Evolutionary conservation across 2,113 vertebrate genomes (phyloP), one percentile per base, ranked within the genome.

Genomic region (Sinocyclocheilus anshuiensis): DNA sequence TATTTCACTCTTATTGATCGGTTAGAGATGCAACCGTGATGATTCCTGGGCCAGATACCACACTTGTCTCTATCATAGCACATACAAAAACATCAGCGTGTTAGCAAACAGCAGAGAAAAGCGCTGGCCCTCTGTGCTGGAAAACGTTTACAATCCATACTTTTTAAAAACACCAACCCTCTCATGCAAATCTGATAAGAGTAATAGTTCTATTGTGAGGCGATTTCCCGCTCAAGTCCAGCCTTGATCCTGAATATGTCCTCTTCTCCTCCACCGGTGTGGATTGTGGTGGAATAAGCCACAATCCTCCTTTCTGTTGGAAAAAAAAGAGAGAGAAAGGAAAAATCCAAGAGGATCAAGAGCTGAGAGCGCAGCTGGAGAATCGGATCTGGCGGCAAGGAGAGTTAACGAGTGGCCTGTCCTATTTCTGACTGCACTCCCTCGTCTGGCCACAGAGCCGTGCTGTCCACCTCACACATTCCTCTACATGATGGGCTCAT

Each of bases 281-380:
- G 91, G 92, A 93, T 92, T 89, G 92, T 87, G 87, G 90, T 74
- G 91, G 89, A 91, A 93, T 95, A 95, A 95, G 94, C 93, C 92
- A 85, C 91, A 95, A 94, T 95, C 93, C 92, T 90, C 88, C 92
- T 93, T 94, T 95, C 92, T 93, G 91, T 91, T 91, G 92, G 69
- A 83, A 63, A 42, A 29, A 80, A 67, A 82, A 45, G 9, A 74
- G 72, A 85, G n/a, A 77, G 74, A 88, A 81, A 88, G 83, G 86
- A 83, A 81, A 92, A 91, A 91, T 89, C 91, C 80, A 87, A 93
- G 92, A 92, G 93, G 94, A 94, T 95, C 92, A 93, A 87, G 77
- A 85, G 86, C 81, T 61, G 89, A 92, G 89, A 92, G 90, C 90
- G 53, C 53, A 87, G 90, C 91, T 92, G 92, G 89, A 92, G 91